These are phyloP conservation scores for Chaetodon trifascialis DNA, from an alignment of 2,113 vertebrate species.

Conservation along the genomic window DNA sequence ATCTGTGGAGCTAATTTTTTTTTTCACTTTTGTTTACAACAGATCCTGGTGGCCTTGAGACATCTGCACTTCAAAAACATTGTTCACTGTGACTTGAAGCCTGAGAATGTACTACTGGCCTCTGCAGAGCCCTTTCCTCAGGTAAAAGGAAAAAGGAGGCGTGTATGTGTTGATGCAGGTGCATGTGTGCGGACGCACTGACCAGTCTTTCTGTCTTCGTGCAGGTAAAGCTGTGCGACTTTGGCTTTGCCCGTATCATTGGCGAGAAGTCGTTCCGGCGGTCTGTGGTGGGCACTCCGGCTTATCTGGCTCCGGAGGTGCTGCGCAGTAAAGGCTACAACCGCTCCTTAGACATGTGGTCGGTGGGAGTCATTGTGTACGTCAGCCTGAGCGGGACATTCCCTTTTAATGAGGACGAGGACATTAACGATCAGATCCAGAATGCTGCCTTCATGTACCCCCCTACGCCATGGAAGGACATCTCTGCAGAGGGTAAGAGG, in stretches of 20 bases:
- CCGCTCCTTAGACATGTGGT: conserved; percentile 99
- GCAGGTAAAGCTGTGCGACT: conserved; percentile 98
- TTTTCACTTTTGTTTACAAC: conserved; percentile 53
- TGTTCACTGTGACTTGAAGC: conserved; percentile 99
- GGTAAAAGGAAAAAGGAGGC: conserved; percentile 74
- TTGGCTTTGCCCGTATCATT: conserved; percentile 98
- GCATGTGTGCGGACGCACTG: background rate
- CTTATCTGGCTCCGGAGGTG: conserved; percentile 96
- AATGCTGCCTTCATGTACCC: conserved; percentile 99
- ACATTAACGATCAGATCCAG: conserved; percentile 99
- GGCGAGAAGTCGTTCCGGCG: conserved; percentile 97
- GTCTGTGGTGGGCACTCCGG: conserved; percentile 96
- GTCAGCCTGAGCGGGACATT: conserved; percentile 98
- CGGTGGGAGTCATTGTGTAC: conserved; percentile 96
- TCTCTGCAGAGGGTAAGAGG: conserved; percentile 92
- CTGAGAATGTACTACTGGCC: conserved; percentile 97
- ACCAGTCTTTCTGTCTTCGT: conserved; percentile 2
- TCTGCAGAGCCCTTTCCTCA: conserved; percentile 98
- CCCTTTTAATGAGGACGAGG: conserved; percentile 98
- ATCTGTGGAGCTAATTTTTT: background rate
- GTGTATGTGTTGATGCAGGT: background rate
- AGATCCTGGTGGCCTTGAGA: conserved; percentile 98
- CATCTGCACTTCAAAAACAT: conserved; percentile 99
- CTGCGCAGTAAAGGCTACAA: conserved; percentile 98
- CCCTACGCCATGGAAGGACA: conserved; percentile 95